These are phyloP conservation scores for Synergus gifuensis DNA, from an alignment of 2,888 invertebrate genomes.

Conservation along the genomic window DNA sequence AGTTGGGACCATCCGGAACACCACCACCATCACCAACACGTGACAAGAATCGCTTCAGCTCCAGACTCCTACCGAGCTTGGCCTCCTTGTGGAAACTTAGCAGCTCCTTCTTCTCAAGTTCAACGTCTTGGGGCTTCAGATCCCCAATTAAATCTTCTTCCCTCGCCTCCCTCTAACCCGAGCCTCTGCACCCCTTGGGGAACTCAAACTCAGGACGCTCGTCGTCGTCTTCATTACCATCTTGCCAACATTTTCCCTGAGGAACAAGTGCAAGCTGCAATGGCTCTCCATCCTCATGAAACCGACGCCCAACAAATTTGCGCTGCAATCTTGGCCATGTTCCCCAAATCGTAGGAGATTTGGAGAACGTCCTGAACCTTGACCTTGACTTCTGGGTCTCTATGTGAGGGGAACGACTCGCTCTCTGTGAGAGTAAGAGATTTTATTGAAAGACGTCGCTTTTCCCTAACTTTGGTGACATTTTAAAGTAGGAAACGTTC, in stretches of 20 bases:
- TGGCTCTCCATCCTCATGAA: conserved; percentile 93
- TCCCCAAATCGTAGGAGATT: conserved; percentile 79
- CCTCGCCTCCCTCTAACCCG: conserved; percentile 77
- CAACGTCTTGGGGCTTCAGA: conserved; percentile 80
- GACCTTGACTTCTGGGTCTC: background rate
- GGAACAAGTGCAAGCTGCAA: conserved; percentile 91
- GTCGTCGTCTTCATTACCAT: conserved; percentile 90
- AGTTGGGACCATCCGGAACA: conserved; percentile 70
- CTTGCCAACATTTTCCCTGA: conserved; percentile 95
- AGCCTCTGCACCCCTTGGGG: conserved; percentile 73
- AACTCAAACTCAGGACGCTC: conserved; percentile 81
- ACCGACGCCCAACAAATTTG: conserved; percentile 94
- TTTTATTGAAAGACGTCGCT: conserved; percentile 10
- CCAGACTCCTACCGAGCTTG: conserved; percentile 82
- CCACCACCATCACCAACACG: conserved; percentile 79
- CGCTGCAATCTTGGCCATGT: conserved; percentile 89
- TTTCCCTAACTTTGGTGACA: background rate
- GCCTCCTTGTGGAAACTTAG: conserved; percentile 74
- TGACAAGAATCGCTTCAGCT: conserved; percentile 87
- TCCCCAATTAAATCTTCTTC: conserved; percentile 82
- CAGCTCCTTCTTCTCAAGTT: conserved; percentile 67
- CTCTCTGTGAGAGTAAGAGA: conserved; percentile 48
- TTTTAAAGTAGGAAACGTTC: background rate
- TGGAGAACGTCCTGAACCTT: background rate
- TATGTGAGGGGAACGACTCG: background rate